Conservation (phyloP, 2,113 vertebrate species). For the Cinclus mexicanus region DNA sequence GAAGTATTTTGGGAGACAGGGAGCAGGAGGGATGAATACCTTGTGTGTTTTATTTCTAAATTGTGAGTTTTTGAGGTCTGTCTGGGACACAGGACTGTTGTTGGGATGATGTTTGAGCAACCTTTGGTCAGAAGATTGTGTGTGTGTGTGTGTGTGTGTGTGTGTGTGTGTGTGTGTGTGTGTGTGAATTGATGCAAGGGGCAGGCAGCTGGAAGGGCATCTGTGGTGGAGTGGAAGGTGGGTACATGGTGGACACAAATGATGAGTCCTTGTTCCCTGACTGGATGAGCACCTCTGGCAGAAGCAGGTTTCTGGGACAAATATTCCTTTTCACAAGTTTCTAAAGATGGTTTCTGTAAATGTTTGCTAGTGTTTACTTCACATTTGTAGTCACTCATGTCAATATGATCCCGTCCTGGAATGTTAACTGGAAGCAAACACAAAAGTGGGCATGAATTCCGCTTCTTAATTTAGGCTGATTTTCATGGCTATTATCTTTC, state of each 20-base stretch:
- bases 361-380: conserved; percentile 1
- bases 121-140: neutral
- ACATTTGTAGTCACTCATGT: neutral
- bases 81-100: neutral
- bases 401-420: neutral
- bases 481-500: conserved; percentile 31
- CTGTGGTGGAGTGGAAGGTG: neutral
- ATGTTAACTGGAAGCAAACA: conserved; percentile 24
- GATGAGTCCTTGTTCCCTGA: neutral
- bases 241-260: rapidly evolving
- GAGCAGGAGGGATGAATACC: rapidly evolving
- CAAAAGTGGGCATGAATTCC: neutral
- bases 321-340: neutral
- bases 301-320: neutral
- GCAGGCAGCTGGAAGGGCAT: neutral
- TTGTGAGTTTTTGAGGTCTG: neutral
- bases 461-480: conserved; percentile 16
- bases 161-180: too few species aligned
- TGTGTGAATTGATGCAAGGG: neutral
- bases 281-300: neutral
- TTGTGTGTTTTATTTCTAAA: neutral
- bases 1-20: neutral
- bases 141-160: too few species aligned
- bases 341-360: neutral
- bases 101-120: neutral